phyloP scores from a whole-genome alignment of 2,797 vertebrate genomes.

The Enteromius treurensis region DNA sequence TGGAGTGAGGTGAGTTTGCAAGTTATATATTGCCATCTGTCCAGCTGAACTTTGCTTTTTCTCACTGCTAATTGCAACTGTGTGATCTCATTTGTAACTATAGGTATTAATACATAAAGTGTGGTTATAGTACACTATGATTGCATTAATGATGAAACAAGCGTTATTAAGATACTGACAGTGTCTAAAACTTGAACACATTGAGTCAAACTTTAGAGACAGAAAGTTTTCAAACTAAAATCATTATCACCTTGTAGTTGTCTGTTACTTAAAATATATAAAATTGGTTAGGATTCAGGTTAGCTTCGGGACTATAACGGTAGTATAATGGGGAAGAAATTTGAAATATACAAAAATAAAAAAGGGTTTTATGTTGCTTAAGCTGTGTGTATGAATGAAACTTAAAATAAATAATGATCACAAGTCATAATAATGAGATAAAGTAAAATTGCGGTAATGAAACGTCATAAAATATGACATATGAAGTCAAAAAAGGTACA shows the following conservation, averaged over 20 bases:
- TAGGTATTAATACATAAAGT: background rate
- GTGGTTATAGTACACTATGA: background rate
- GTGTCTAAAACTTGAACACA: background rate
- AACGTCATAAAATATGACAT: background rate
- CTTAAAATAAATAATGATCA: background rate
- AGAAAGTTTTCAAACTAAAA: background rate
- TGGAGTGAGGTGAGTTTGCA: slow-evolving; percentile 93
- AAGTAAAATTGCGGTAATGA: too few relatives aligned
- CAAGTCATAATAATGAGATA: background rate
- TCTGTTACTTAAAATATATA: background rate
- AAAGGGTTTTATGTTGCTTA: background rate
- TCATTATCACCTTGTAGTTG: background rate
- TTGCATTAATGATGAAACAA: background rate
- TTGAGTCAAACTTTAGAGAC: background rate
- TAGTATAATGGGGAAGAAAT: background rate
- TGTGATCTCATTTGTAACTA: background rate
- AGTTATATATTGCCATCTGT: slow-evolving; percentile 52
- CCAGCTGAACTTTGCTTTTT: background rate
- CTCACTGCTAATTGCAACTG: background rate
- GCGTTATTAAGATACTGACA: background rate
- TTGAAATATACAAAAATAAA: background rate
- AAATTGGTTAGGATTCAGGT: background rate
- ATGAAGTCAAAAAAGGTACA: background rate
- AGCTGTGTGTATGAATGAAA: background rate
- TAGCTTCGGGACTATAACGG: background rate